These are phyloP conservation scores for Diachasma alloeum DNA, from an alignment of 1,140 invertebrate genomes.

Conservation along the genomic window DNA sequence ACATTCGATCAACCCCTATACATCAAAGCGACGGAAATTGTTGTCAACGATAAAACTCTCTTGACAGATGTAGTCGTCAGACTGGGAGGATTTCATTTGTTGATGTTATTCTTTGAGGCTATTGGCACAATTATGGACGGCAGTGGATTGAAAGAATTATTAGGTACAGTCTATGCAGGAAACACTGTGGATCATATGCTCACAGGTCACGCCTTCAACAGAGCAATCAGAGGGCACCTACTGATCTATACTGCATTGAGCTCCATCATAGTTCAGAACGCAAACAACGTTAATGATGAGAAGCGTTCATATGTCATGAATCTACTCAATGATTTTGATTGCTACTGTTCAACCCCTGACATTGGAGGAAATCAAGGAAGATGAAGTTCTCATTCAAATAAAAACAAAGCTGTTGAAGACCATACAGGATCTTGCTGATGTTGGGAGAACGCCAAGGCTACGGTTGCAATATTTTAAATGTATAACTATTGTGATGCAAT, in stretches of 20 bases:
- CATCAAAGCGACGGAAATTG: slow-evolving; percentile 41
- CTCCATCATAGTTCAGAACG: slow-evolving; percentile 40
- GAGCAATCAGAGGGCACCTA: slow-evolving; percentile 56
- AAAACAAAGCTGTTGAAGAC: too few species aligned
- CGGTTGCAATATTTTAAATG: slow-evolving; percentile 34
- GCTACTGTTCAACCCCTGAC: too few species aligned
- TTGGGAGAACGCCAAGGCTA: neutral
- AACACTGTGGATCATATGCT: too few species aligned
- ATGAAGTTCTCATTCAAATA: too few species aligned
- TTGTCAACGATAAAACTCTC: neutral
- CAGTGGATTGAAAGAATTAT: too few species aligned
- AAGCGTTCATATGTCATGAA: too few species aligned
- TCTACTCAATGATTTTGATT: too few species aligned
- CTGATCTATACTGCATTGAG: slow-evolving; percentile 36
- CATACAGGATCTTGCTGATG: neutral
- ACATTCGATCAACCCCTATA: slow-evolving; percentile 46
- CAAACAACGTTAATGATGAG: neutral
- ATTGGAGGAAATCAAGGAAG: too few species aligned
- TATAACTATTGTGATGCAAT: slow-evolving; percentile 20
- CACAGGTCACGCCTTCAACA: too few species aligned
- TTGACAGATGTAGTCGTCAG: slow-evolving; percentile 27
- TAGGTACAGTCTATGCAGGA: too few species aligned
- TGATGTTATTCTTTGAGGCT: slow-evolving; percentile 41
- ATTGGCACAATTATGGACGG: slow-evolving; percentile 40
- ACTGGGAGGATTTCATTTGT: slow-evolving; percentile 43